These are phyloP conservation scores for Drosophila leonis DNA, from an alignment of 2,888 invertebrate species.

Conservation along the genomic window DNA sequence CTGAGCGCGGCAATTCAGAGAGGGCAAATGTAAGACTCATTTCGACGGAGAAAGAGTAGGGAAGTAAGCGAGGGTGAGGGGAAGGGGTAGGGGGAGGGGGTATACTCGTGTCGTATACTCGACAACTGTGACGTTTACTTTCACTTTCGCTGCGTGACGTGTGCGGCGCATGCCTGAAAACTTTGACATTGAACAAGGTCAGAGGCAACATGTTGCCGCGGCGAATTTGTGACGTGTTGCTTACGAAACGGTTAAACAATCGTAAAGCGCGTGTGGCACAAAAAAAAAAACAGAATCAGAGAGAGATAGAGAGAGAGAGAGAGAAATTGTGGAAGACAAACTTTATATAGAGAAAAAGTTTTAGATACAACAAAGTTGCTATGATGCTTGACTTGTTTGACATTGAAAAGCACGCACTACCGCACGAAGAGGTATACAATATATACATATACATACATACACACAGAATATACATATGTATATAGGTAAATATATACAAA, in stretches of 20 bases:
- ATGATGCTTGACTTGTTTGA: conserved; percentile 71
- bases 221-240: conserved; percentile 57
- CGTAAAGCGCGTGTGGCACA: conserved; percentile 33
- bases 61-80: neutral
- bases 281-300: conserved; percentile 4
- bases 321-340: neutral
- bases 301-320: conserved; percentile 2
- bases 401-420: conserved; percentile 65
- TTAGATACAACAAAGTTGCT: conserved; percentile 42
- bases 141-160: conserved; percentile 62
- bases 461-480: neutral
- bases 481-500: neutral
- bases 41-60: neutral
- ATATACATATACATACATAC: conserved; percentile 3
- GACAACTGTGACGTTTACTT: conserved; percentile 68
- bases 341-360: conserved; percentile 43
- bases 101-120: neutral
- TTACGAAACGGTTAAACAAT: conserved; percentile 52
- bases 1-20: conserved; percentile 36
- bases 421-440: neutral
- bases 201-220: conserved; percentile 65
- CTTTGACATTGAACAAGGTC: conserved; percentile 78
- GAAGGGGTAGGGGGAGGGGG: too few species aligned
- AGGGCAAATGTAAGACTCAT: conserved; percentile 2
- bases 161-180: conserved; percentile 56